Conservation (phyloP, 2,797 vertebrate species). For the Telmatherina bonti region DNA sequence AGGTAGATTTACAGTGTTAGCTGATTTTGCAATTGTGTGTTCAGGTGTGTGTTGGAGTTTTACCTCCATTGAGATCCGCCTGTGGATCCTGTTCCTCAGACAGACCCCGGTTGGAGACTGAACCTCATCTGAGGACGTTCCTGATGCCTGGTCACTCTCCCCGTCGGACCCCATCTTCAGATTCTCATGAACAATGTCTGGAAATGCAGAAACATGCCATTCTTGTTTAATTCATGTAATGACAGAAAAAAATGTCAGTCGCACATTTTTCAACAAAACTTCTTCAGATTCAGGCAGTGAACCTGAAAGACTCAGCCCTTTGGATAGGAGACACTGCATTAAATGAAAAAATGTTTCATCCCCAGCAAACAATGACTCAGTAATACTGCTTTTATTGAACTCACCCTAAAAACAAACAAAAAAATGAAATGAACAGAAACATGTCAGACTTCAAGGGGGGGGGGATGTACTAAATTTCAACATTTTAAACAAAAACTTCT, state of each 20-base stretch:
- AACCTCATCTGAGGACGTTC: conserved; percentile 98
- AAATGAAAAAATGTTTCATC: background rate
- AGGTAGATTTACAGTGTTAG: background rate
- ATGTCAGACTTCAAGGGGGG: too few species aligned
- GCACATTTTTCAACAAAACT: background rate
- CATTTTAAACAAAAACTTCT: too few species aligned
- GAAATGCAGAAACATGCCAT: background rate
- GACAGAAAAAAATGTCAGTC: background rate
- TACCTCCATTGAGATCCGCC: conserved; percentile 99
- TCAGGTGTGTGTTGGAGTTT: conserved; percentile 30
- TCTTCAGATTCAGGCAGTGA: background rate
- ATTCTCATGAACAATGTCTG: conserved; percentile 99
- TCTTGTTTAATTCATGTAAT: background rate
- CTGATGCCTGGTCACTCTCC: conserved; percentile 97
- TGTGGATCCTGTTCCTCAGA: conserved; percentile 91
- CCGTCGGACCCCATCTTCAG: conserved; percentile 98
- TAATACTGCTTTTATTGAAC: background rate
- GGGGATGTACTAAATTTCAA: too few species aligned
- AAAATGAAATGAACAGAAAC: too few species aligned
- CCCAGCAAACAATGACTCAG: background rate
- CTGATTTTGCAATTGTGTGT: background rate
- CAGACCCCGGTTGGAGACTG: conserved; percentile 98
- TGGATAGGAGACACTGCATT: background rate
- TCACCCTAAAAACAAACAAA: background rate
- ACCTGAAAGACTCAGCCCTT: background rate